Conservation (phyloP, 64 coral and sea anemone genomes). For the Trachythela sp. region DNA sequence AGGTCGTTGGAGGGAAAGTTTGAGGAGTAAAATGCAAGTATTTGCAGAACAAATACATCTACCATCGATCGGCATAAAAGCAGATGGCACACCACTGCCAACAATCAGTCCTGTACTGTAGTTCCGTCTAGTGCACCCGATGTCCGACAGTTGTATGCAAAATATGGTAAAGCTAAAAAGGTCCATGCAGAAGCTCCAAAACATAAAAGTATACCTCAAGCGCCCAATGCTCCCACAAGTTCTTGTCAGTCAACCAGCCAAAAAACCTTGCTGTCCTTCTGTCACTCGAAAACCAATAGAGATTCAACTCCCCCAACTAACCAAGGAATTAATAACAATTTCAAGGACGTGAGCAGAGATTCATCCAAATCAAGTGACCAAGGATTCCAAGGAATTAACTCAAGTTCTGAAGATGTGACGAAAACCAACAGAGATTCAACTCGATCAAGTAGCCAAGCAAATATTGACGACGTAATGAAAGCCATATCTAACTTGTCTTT, state of each 20-base stretch:
- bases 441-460: background rate
- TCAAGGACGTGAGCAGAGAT: too few species aligned
- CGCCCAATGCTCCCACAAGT: background rate
- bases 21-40: background rate
- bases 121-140: background rate
- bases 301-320: background rate
- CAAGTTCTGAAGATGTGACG: too few species aligned
- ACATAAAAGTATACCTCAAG: too few species aligned
- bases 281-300: background rate
- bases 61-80: background rate
- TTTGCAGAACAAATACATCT: background rate
- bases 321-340: too few species aligned
- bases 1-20: background rate
- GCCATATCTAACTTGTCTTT: background rate
- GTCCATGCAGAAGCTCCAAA: background rate
- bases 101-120: background rate
- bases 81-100: background rate
- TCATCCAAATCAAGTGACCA: too few species aligned
- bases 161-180: background rate
- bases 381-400: too few species aligned
- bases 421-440: background rate
- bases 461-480: background rate
- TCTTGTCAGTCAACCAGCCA: background rate
- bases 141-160: background rate
- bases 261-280: background rate